These are phyloP conservation scores for Catharus bicknelli DNA, from an alignment of 2,113 vertebrate genomes.

Conservation along the genomic window DNA sequence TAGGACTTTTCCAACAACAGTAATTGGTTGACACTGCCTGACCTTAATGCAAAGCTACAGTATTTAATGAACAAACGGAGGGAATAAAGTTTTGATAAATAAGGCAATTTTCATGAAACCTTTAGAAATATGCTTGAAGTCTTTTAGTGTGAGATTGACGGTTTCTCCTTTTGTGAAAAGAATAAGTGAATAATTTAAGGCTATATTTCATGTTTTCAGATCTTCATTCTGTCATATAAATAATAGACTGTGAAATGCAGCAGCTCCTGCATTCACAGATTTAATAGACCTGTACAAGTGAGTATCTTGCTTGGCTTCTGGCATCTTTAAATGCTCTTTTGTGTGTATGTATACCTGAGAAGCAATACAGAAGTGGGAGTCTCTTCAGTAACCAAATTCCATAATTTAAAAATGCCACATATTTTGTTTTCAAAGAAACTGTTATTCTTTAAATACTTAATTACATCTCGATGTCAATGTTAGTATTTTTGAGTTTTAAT, in stretches of 20 bases:
- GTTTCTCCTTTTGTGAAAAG: constrained; percentile 67
- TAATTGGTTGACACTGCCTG: constrained; percentile 77
- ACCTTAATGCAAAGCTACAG: constrained; percentile 67
- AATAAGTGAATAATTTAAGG: constrained; percentile 75
- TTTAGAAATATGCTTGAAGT: constrained; percentile 69
- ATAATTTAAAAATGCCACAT: not conserved
- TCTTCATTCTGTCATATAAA: constrained; percentile 70
- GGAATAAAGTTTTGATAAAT: constrained; percentile 77
- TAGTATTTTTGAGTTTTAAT: not conserved
- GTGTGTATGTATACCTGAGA: not conserved
- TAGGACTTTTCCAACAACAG: constrained; percentile 52
- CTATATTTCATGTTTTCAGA: constrained; percentile 72
- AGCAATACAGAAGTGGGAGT: not conserved
- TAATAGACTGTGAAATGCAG: constrained; percentile 67
- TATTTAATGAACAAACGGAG: constrained; percentile 75
- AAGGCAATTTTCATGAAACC: constrained; percentile 71
- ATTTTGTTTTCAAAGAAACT: constrained; percentile 32
- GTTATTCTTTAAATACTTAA: constrained; percentile 40
- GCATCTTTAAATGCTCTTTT: constrained; percentile 28
- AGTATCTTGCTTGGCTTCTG: constrained; percentile 17
- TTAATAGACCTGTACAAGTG: constrained; percentile 46
- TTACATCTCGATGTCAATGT: constrained; percentile 1
- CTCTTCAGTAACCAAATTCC: not conserved
- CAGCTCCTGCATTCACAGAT: constrained; percentile 35
- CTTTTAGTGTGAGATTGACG: constrained; percentile 71